Evolutionary conservation across 1,140 invertebrate species (phyloP), one percentile per base, ranked within the genome.

Genomic region (Neoseiulus cucumeris): DNA sequence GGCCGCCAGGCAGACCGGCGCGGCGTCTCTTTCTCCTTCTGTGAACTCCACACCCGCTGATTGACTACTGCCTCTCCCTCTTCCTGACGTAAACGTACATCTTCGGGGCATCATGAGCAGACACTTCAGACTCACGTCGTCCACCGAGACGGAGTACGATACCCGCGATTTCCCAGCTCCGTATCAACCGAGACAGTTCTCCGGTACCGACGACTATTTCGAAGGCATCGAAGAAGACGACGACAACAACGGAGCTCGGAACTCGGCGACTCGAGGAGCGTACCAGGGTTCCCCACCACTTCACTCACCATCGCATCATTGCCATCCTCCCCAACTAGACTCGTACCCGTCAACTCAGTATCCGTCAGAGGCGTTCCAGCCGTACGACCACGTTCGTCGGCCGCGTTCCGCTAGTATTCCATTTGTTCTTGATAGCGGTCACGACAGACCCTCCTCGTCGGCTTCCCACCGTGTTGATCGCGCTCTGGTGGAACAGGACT

Each of bases 61-160:
- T 39, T 39, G n/a, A n/a, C n/a, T 39, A 9, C 4, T 39, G 4
- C 9, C 33, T 39, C 33, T 39, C 33, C 33, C 33, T 9, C 9
- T 9, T 39, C 33, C 4, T 39, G 33, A 39, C 33, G 33, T 39
- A 39, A 39, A 6, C 33, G 33, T 39, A 39, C 9, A 39, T 39
- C 33, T 9, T 9, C 33, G 33, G 33, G 9, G 33, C 33, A 25
- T 14, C 51, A 59, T 59, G 51, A 59, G 22, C 33, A 25, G 51
- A 6, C 17, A 25, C 51, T 59, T 59, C 22, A 25, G 51, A 25
- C 25, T 59, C 25, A 59, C 22, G 51, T 59, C 51, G 25, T 59
- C 51, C 51, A 59, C 51, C 14, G 51, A 59, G 51, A 59, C 51
- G 51, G 51, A 59, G 22, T 59, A 59, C 22, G 51, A 59, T 25